A percentile compares a stretch with the other conserved stretches of the same genome.
Conservation (phyloP, 92 coral and sea anemone genomes). For the Anthopleura xanthogrammica region DNA sequence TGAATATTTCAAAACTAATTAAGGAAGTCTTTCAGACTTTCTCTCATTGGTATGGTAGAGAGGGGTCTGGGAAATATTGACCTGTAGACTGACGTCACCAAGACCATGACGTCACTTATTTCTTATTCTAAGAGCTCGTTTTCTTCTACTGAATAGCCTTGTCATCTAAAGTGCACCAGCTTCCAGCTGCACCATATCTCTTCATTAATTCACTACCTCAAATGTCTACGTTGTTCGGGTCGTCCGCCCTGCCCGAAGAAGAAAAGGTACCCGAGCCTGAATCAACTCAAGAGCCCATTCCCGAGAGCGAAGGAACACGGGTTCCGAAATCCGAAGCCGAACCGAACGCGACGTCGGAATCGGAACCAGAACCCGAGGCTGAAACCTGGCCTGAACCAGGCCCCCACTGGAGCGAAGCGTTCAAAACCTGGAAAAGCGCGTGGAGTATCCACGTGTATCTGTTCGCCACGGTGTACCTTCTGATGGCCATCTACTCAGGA, state of each 20-base stretch:
- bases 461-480: slow-evolving; percentile 67
- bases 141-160: background rate
- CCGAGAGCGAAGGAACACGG: background rate
- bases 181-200: background rate
- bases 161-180: background rate
- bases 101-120: background rate
- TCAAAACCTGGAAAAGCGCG: slow-evolving; percentile 74
- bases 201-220: background rate
- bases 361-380: slow-evolving; percentile 64
- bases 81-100: too few relatives aligned
- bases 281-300: slow-evolving; percentile 21
- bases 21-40: too few relatives aligned
- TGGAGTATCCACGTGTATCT: slow-evolving; percentile 80
- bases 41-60: too few relatives aligned
- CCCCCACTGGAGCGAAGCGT: slow-evolving; percentile 85
- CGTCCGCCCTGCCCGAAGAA: slow-evolving; percentile 16
- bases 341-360: slow-evolving; percentile 15
- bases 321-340: slow-evolving; percentile 28
- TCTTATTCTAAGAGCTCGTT: background rate
- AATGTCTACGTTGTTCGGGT: background rate
- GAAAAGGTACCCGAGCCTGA: slow-evolving; percentile 26
- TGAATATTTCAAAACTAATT: too few relatives aligned
- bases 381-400: slow-evolving; percentile 99
- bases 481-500: slow-evolving; percentile 79
- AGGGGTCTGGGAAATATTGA: too few relatives aligned